A percentile compares a stretch with the other conserved stretches of the same genome.
Evolutionary conservation across 1,140 invertebrate genomes (phyloP).

Genomic region (Sesamia nonagrioides): DNA sequence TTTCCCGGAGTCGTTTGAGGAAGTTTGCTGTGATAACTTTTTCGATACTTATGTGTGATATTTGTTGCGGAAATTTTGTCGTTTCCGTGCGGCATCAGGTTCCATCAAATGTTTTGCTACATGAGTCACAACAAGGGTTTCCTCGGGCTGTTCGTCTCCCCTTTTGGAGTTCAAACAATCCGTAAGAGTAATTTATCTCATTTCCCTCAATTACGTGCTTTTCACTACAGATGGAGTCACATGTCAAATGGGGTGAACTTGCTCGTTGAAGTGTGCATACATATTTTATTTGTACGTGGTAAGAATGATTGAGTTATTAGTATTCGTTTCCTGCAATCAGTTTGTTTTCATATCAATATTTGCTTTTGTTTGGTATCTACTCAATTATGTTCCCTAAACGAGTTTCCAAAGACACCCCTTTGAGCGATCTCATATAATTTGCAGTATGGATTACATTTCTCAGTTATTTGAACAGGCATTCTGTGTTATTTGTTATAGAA

Average conservation of each 20-base stretch:
- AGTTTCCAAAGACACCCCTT: slow-evolving; percentile 21
- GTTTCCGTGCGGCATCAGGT: slow-evolving; percentile 11
- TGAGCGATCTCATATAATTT: slow-evolving; percentile 20
- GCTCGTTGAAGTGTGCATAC: slow-evolving; percentile 56
- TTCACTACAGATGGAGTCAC: slow-evolving; percentile 65
- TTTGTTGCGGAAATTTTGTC: slow-evolving; percentile 26
- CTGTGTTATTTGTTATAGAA: slow-evolving; percentile 39
- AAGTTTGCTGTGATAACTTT: slow-evolving; percentile 5
- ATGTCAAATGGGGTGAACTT: slow-evolving; percentile 72
- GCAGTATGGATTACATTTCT: slow-evolving; percentile 34
- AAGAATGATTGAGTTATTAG: slow-evolving; percentile 46
- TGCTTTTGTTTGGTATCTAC: background rate
- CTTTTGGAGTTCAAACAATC: slow-evolving; percentile 63
- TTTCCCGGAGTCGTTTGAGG: background rate
- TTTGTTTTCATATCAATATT: slow-evolving; percentile 10
- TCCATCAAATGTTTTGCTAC: slow-evolving; percentile 42
- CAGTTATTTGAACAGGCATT: slow-evolving; percentile 36
- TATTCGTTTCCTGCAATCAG: slow-evolving; percentile 30
- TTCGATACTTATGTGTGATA: background rate
- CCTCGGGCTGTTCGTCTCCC: slow-evolving; percentile 51
- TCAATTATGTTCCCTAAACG: slow-evolving; percentile 9
- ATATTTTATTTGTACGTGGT: slow-evolving; percentile 54
- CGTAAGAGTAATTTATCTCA: slow-evolving; percentile 80
- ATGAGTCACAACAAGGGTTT: slow-evolving; percentile 47
- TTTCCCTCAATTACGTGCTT: slow-evolving; percentile 79